phyloP scores from a whole-genome alignment of 2,113 vertebrate species.

The Tragelaphus buxtoni region DNA sequence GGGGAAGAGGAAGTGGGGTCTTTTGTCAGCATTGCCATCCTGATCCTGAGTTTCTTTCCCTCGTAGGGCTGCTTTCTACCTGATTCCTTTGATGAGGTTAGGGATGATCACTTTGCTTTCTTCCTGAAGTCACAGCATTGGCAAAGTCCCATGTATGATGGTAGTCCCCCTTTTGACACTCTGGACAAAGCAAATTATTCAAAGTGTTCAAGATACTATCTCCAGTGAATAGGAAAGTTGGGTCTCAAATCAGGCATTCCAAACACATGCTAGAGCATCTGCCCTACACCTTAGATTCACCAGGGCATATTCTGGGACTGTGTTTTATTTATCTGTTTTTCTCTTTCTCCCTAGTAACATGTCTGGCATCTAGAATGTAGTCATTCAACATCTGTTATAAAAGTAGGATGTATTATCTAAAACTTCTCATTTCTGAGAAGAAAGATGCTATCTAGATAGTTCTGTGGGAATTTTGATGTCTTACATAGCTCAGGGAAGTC shows the following conservation, averaged over 20 bases:
- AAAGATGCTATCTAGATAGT: neutral
- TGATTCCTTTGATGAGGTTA: neutral
- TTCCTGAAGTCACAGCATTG: neutral
- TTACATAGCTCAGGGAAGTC: neutral
- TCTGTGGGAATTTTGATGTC: neutral
- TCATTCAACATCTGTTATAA: neutral
- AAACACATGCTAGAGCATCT: neutral
- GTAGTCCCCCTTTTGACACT: neutral
- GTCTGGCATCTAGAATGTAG: neutral
- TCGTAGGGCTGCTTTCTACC: neutral
- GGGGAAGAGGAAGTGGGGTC: rapidly evolving
- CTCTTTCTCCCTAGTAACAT: neutral
- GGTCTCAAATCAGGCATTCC: neutral
- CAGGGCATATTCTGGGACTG: neutral
- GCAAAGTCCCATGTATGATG: neutral
- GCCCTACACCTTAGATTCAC: neutral
- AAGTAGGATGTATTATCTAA: neutral
- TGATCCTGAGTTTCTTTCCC: neutral
- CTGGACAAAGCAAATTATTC: neutral
- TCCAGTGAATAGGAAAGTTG: neutral
- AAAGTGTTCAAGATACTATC: neutral
- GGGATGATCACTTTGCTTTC: neutral
- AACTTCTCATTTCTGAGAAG: neutral
- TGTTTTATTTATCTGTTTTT: neutral
- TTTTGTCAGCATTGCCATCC: neutral